Percentiles rank a stretch among this genome's conserved stretches.
phyloP scores from a whole-genome alignment of 2,797 vertebrate genomes.

The Fratercula arctica region DNA sequence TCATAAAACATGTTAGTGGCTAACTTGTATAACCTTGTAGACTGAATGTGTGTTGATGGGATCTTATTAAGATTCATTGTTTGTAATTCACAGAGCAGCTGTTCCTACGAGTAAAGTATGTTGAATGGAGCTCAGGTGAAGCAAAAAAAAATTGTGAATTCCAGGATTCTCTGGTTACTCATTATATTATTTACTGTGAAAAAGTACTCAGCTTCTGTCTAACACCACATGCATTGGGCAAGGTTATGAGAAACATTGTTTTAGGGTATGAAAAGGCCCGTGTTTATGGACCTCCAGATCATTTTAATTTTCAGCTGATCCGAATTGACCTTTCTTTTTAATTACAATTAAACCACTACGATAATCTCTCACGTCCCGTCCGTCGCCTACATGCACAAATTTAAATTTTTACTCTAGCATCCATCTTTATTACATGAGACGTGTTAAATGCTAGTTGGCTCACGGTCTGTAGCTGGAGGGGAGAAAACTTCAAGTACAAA shows the following conservation, averaged over 20 bases:
- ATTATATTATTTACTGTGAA: not conserved
- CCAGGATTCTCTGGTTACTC: not conserved
- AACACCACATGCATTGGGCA: not conserved
- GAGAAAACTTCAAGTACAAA: not conserved
- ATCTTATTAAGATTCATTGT: not conserved
- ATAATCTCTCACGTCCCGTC: rapidly evolving
- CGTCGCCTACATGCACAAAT: rapidly evolving
- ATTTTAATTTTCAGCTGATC: not conserved
- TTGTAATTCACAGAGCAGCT: not conserved
- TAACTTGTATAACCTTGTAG: not conserved
- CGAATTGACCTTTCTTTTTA: not conserved
- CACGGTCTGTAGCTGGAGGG: not conserved
- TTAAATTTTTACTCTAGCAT: not conserved
- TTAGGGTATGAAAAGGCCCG: not conserved
- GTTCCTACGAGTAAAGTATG: not conserved
- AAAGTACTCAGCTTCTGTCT: not conserved
- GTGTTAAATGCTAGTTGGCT: not conserved
- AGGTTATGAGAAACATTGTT: not conserved
- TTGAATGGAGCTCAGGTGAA: not conserved
- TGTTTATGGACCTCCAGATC: not conserved
- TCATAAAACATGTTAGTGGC: not conserved
- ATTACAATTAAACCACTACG: not conserved
- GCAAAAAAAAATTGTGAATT: not conserved
- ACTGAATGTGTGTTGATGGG: not conserved
- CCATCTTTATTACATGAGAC: not conserved